Conservation (phyloP, 2,888 invertebrate species). For the Harpagoxenus sublaevis region DNA sequence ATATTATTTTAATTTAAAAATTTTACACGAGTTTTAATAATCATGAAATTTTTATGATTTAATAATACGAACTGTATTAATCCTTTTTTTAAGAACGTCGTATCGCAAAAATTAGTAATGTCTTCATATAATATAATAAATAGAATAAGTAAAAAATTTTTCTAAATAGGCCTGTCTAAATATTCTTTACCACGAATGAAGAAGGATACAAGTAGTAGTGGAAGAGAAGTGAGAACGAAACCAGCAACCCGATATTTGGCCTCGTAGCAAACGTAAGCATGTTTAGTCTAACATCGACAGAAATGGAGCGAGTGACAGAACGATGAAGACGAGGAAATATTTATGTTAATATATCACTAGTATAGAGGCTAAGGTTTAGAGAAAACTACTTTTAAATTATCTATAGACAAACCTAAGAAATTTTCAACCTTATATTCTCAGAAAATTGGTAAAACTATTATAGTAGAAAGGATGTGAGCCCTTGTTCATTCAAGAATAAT, state of each 20-base stretch:
- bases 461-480: neutral
- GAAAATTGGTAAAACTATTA: neutral
- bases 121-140: neutral
- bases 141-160: neutral
- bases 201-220: neutral
- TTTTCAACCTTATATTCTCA: neutral
- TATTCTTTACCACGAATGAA: neutral
- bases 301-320: constrained; percentile 21
- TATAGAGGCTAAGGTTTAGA: neutral
- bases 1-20: neutral
- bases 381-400: neutral
- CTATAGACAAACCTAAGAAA: neutral
- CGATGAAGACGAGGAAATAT: constrained; percentile 27
- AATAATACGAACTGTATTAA: constrained; percentile 4
- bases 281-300: constrained; percentile 11
- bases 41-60: neutral
- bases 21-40: neutral
- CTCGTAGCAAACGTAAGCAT: constrained; percentile 25
- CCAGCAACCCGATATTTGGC: constrained; percentile 62
- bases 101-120: neutral
- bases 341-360: neutral
- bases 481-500: neutral
- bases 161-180: neutral
- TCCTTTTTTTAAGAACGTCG: neutral
- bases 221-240: constrained; percentile 32